Conservation (phyloP, 2,888 invertebrate species). For the Eupithecia pulchellata region DNA sequence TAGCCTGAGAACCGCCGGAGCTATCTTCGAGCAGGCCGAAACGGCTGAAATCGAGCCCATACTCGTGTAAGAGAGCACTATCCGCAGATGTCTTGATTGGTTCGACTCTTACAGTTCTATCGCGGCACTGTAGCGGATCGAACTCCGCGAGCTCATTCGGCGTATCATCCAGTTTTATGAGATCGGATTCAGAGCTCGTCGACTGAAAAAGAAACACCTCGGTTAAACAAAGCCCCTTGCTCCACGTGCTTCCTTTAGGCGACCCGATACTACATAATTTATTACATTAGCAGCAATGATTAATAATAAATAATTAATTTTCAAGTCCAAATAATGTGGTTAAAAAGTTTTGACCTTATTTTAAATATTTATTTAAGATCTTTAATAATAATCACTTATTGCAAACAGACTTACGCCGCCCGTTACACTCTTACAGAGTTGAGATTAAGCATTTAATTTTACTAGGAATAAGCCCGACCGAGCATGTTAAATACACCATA, state of each 20-base stretch:
- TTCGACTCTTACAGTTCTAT: conserved; percentile 67
- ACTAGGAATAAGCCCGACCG: not conserved
- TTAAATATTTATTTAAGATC: not conserved
- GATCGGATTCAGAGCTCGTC: conserved; percentile 75
- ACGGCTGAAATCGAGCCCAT: conserved; percentile 88
- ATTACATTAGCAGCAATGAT: not conserved
- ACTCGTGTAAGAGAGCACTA: conserved; percentile 89
- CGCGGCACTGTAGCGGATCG: conserved; percentile 74
- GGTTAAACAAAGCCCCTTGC: conserved; percentile 54
- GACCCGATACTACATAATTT: not conserved
- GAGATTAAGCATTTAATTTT: not conserved
- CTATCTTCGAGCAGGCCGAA: conserved; percentile 80
- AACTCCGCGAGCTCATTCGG: conserved; percentile 77
- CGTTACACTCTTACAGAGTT: not conserved
- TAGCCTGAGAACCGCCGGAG: conserved; percentile 51
- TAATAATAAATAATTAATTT: not conserved
- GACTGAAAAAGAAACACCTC: conserved; percentile 76
- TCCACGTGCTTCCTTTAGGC: conserved; percentile 11
- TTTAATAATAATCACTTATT: not conserved
- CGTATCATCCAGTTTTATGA: conserved; percentile 79
- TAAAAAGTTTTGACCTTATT: not conserved
- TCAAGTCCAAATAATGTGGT: not conserved
- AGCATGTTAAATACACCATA: not conserved
- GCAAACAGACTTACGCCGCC: not conserved
- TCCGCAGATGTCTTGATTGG: conserved; percentile 80